These are phyloP conservation scores for Sciurus vulgaris DNA, from an alignment of 2,797 vertebrate species.

Conservation along the genomic window DNA sequence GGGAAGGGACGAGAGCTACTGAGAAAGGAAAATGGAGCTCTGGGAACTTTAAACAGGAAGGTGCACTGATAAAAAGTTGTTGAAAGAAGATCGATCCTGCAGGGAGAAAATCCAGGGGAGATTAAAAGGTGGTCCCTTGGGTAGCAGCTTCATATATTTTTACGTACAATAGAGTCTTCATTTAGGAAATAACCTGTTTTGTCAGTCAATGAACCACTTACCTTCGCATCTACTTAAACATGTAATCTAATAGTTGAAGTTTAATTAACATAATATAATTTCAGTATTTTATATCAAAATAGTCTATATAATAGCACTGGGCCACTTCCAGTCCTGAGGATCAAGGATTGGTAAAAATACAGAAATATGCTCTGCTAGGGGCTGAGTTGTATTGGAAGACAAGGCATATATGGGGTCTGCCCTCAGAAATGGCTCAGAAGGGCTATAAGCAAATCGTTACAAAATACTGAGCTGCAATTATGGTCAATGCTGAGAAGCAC, in stretches of 20 bases:
- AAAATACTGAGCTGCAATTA: not conserved
- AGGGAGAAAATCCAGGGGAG: not conserved
- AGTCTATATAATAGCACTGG: not conserved
- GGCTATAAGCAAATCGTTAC: not conserved
- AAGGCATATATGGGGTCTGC: not conserved
- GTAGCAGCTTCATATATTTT: not conserved
- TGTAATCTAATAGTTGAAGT: constrained; percentile 5
- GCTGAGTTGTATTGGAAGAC: not conserved
- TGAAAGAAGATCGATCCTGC: not conserved
- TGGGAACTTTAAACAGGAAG: not conserved
- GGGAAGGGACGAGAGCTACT: not conserved
- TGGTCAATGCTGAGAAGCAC: not conserved
- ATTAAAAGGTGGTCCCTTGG: not conserved
- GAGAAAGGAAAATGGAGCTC: not conserved
- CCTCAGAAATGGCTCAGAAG: not conserved
- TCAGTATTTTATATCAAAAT: constrained; percentile 24
- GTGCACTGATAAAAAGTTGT: not conserved
- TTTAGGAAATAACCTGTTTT: not conserved
- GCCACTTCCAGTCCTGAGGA: not conserved
- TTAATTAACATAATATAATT: not conserved
- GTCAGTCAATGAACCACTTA: not conserved
- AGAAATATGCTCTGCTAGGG: not conserved
- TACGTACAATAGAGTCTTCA: not conserved
- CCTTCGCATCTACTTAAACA: not conserved
- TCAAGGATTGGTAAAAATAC: not conserved